Evolutionary conservation across 2,888 invertebrate species (phyloP).

Genomic region (Chirona hameri): DNA sequence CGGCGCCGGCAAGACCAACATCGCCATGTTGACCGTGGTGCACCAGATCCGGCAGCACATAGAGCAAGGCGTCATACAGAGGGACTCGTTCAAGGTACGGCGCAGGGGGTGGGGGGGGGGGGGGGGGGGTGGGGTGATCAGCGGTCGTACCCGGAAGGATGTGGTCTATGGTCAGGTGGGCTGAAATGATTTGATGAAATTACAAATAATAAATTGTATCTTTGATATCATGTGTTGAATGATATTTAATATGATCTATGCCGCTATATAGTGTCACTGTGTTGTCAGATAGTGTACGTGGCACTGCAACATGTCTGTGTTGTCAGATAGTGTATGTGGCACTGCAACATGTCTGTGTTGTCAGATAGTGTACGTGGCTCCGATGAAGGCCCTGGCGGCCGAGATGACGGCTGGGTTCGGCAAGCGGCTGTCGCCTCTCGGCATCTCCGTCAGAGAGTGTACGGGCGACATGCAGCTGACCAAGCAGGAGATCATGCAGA

Average conservation of each 20-base stretch:
- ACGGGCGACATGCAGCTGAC: constrained; percentile 98
- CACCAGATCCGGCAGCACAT: constrained; percentile 85
- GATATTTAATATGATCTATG: too few relatives aligned
- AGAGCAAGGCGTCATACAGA: constrained; percentile 69
- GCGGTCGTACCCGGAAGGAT: too few relatives aligned
- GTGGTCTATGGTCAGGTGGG: too few relatives aligned
- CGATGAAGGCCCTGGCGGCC: constrained; percentile 98
- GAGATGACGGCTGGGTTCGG: constrained; percentile 97
- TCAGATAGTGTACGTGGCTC: constrained; percentile 95
- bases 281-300: constrained; percentile 82
- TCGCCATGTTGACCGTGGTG: constrained; percentile 87
- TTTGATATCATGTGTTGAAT: too few relatives aligned
- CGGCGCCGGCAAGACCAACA: constrained; percentile 98
- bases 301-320: constrained; percentile 63
- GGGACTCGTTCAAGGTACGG: constrained; percentile 85
- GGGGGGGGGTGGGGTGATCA: too few relatives aligned
- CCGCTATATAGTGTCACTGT: too few relatives aligned
- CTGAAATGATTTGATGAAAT: too few relatives aligned
- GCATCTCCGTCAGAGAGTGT: constrained; percentile 81
- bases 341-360: constrained; percentile 53
- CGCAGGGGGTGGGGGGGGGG: too few relatives aligned
- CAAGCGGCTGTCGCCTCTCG: constrained; percentile 69
- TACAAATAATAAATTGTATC: too few relatives aligned
- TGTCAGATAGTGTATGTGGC: constrained; percentile 91
- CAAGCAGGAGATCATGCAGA: constrained; percentile 86